Base-by-base conservation (phyloP, 1,140 invertebrate species). In the Leptestheria dahalacensis region DNA sequence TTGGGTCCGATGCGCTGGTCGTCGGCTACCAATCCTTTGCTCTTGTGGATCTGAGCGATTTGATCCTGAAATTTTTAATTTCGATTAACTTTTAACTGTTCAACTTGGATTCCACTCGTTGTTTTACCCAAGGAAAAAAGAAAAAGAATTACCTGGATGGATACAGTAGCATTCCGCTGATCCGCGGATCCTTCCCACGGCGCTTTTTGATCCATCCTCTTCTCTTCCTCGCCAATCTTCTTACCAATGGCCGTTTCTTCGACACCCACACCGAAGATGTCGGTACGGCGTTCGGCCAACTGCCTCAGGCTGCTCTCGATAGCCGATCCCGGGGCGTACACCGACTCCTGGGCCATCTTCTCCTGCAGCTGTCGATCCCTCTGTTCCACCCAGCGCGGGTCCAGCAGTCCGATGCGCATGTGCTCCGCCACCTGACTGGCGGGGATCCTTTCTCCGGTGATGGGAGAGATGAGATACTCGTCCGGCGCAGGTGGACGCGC, bases 241-340 rank as follows among this genome's bases (percentile, higher is more conserved):
- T 96, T 94, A 80, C 96, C 96, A 71, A 99, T 99, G 1, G 91
- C 88, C 0, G 95, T 97, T 78, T 99, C 96, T 72, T 98, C 94
- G 68, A 91, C 90, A 62, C 95, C 96, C 59, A 91, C 86, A 78
- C 97, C 97, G 71, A 99, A 99, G 74, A 99, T 99, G 81, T 99
- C 97, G 2, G 96, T 97, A 86, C 97, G 90, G 65, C 95, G 81
- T 69, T 99, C 95, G 0, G 95, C 96, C 63, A 99, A 76, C 67
- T 94, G 84, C 70, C 96, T 97, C 66, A 99, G 80, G 70, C 88
- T 96, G 11, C 85, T 90, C 65, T 96, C 91, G 66, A 99, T 97
- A 20, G 91, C 89, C 23, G 89, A 83, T 21, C 89, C 90, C 58
- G 82, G 81, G 2, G 88, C 91, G 70, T 85, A 92, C 0, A 91